These are phyloP conservation scores for Junco hyemalis DNA, from an alignment of 2,113 vertebrate species.

Conservation along the genomic window DNA sequence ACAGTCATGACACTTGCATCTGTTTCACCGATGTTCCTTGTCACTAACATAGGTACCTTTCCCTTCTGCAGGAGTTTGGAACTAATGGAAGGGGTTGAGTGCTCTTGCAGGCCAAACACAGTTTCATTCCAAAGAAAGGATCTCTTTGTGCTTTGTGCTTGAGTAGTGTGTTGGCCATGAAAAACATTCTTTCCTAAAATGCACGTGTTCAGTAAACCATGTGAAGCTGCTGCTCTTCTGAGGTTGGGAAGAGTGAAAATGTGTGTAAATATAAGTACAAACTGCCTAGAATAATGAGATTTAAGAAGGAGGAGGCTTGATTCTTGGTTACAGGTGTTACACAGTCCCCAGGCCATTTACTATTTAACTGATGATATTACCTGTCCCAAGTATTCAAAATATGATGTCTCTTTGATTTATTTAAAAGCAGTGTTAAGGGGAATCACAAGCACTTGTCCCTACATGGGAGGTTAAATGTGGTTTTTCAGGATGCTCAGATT, in stretches of 20 bases:
- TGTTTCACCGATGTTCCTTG: background rate
- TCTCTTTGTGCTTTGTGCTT: background rate
- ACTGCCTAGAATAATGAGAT: background rate
- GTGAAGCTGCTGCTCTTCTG: background rate
- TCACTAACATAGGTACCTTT: background rate
- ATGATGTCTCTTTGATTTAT: background rate
- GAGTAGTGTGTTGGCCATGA: background rate
- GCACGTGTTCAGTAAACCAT: background rate
- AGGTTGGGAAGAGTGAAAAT: background rate
- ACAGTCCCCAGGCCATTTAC: background rate
- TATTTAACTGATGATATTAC: background rate
- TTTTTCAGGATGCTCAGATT: background rate
- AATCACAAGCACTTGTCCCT: background rate
- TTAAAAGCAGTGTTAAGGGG: background rate
- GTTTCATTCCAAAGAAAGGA: background rate
- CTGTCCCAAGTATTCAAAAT: background rate
- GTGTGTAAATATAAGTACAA: background rate
- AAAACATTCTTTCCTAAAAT: background rate
- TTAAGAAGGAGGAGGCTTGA: background rate
- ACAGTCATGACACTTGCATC: background rate
- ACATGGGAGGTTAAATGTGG: background rate
- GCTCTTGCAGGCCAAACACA: background rate
- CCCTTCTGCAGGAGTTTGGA: background rate
- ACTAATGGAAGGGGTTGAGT: background rate
- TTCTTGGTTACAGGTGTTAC: background rate